Conservation (phyloP, 2,113 vertebrate genomes). For the Heptranchias perlo region DNA sequence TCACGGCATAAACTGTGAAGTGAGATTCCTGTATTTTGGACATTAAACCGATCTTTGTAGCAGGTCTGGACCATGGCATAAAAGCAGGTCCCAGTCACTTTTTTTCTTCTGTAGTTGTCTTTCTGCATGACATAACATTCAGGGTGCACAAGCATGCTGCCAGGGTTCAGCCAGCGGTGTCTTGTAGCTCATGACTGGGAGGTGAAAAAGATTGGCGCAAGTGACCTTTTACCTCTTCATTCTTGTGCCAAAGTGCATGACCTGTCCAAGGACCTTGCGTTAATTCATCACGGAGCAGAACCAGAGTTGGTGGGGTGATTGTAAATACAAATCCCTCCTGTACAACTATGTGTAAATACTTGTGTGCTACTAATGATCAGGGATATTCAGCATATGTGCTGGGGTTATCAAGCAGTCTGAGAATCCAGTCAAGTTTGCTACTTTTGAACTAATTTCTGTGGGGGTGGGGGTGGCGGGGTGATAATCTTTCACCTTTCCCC, state of each 20-base stretch:
- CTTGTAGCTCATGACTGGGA: not conserved
- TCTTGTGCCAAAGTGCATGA: not conserved
- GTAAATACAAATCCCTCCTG: too few species aligned
- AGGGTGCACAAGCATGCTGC: not conserved
- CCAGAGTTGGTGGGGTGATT: not conserved
- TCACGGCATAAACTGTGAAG: not conserved
- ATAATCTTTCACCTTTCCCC: not conserved
- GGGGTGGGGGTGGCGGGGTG: not conserved
- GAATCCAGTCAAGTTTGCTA: not conserved
- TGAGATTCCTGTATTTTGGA: not conserved
- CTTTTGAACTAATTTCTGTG: too few species aligned
- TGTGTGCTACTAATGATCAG: not conserved
- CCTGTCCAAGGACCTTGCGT: not conserved
- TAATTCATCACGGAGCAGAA: not conserved
- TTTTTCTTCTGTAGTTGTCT: too few species aligned
- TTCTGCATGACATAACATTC: not conserved
- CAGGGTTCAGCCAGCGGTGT: not conserved
- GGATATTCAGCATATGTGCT: not conserved
- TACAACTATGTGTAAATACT: not conserved
- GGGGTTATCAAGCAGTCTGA: too few species aligned
- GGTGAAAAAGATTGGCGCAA: not conserved
- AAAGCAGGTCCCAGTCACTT: not conserved
- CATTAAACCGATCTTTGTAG: not conserved
- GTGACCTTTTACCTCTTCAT: not conserved
- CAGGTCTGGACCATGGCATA: too few species aligned